Base-by-base conservation (phyloP, 1,140 invertebrate genomes). In the Habropoda laboriosa region DNA sequence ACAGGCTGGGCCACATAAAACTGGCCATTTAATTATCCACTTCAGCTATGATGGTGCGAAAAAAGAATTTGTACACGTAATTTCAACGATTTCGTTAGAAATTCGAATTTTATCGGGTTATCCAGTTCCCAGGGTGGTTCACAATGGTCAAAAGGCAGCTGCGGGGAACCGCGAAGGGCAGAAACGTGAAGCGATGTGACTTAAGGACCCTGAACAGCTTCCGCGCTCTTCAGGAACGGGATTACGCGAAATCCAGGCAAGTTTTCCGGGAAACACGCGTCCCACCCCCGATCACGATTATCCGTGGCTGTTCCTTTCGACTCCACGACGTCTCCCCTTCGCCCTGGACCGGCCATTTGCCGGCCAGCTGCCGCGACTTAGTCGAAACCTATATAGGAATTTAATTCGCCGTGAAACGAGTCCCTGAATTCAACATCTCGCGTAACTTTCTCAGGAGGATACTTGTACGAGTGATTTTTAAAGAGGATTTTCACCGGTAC, bases 391-490 rank as follows among this genome's bases (percentile, higher is more conserved):
- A 91, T 92, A 89, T 49, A 67, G 88, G 66, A 81, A 91, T 85
- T 92, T 91, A 93, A 93, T 93, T 93, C 92, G 88, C 92, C 92
- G 89, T 93, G 90, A 93, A 93, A 93, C 92, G 91, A 92, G 91
- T 18, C 18, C 24, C 42, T 32, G 45, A n/a, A n/a, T n/a, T n/a
- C n/a, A n/a, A n/a, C n/a, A n/a, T n/a, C n/a, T n/a, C n/a, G n/a
- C n/a, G n/a, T n/a, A n/a, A n/a, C 35, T 32, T 18, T 38, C 35
- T 8, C 57, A 18, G 47, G n/a, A 7, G 18, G 21, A 35, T n/a
- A 58, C 5, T 35, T 58, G 21, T 58, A 53, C 51, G n/a, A 21
- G 8, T 27, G 51, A 12, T 10, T 27, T n/a, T n/a, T n/a, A n/a
- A n/a, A n/a, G n/a, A n/a, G n/a, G n/a, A n/a, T n/a, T n/a, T n/a